These are phyloP conservation scores for Cheumatopsyche charites DNA, from an alignment of 1,140 invertebrate species.

Conservation along the genomic window DNA sequence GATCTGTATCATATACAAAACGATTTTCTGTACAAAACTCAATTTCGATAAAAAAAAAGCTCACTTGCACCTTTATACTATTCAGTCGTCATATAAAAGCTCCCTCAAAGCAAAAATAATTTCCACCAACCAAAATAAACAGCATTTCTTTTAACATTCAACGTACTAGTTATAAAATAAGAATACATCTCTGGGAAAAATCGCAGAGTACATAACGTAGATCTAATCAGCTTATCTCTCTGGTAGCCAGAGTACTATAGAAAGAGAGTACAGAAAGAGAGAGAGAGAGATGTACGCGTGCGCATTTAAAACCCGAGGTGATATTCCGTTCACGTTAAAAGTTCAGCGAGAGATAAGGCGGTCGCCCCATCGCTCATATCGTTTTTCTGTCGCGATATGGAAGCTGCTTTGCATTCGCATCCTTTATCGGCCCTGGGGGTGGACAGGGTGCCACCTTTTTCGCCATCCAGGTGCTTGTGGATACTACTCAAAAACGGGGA, in stretches of 20 bases:
- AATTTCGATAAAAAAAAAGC: no score
- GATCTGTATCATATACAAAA: no score
- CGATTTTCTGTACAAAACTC: no score
- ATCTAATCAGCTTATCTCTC: slow-evolving; percentile 2
- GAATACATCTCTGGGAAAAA: no score
- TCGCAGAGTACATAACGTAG: background rate
- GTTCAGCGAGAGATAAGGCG: slow-evolving; percentile 18
- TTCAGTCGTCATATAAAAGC: no score
- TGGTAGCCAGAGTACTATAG: background rate
- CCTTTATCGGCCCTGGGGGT: slow-evolving; percentile 6
- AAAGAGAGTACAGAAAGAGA: no score
- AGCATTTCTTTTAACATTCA: no score
- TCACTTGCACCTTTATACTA: no score
- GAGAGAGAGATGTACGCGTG: no score
- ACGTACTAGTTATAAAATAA: no score
- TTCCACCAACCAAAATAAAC: no score
- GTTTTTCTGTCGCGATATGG: slow-evolving; percentile 28
- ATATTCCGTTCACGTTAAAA: slow-evolving; percentile 35
- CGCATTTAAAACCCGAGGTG: slow-evolving; percentile 13
- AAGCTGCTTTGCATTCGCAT: slow-evolving; percentile 35
- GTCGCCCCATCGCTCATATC: slow-evolving; percentile 39
- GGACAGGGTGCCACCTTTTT: background rate
- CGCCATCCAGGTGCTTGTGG: background rate
- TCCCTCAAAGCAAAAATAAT: no score
- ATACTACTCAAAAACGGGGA: background rate